Evolutionary conservation across 2,797 vertebrate genomes (phyloP).

Genomic region (Anableps anableps): DNA sequence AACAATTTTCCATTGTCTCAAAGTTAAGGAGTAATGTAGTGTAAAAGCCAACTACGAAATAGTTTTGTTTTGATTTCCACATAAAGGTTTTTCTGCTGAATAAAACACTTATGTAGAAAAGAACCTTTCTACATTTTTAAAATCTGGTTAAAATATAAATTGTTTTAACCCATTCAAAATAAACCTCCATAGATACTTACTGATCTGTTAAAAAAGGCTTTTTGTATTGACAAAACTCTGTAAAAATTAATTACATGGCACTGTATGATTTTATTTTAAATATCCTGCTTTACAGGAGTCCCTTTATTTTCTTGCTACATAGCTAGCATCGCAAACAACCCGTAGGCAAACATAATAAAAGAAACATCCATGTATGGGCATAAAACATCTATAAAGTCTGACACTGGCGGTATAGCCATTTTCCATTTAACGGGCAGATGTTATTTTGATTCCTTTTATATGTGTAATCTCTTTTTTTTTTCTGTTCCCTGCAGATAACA

Average conservation of each 20-base stretch:
- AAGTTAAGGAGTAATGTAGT: background rate
- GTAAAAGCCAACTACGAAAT: background rate
- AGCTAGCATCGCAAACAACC: background rate
- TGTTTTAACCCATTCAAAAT: background rate
- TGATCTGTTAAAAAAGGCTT: background rate
- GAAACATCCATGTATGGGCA: background rate
- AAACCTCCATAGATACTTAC: background rate
- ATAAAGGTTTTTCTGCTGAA: background rate
- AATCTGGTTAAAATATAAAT: background rate
- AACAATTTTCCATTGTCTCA: background rate
- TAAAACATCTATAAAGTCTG: conserved; percentile 4
- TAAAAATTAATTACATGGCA: conserved; percentile 7
- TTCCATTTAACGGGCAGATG: conserved; percentile 26
- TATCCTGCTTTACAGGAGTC: conserved; percentile 1
- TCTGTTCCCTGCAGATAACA: conserved; percentile 1
- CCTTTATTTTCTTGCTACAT: background rate
- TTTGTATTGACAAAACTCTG: background rate
- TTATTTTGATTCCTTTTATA: conserved; percentile 14
- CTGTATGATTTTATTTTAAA: background rate
- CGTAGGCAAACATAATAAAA: conserved; percentile 10
- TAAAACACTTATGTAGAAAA: background rate
- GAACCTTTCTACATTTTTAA: background rate
- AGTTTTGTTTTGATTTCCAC: background rate
- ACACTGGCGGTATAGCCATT: background rate
- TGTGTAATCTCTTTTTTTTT: background rate